phyloP scores from a whole-genome alignment of 2,888 invertebrate species.

The Chironomus riparius region DNA sequence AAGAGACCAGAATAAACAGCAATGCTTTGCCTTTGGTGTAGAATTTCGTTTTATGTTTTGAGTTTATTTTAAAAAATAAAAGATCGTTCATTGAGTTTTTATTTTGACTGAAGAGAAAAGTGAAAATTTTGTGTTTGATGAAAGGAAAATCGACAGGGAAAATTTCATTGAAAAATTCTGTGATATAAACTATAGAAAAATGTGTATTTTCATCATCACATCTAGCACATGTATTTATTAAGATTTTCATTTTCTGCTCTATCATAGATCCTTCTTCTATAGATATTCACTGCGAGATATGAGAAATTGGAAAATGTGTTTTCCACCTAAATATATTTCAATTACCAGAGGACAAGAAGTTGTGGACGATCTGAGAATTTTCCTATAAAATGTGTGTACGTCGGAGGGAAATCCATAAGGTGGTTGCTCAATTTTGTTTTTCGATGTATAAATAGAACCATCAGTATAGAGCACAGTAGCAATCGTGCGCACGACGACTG shows the following conservation, averaged over 20 bases:
- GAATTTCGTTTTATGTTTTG: not conserved
- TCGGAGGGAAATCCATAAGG: conserved; percentile 8
- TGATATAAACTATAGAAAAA: conserved; percentile 12
- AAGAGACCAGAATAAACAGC: not conserved
- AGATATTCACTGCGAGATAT: not conserved
- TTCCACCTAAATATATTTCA: conserved; percentile 27
- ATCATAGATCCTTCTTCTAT: not conserved
- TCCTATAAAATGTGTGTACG: conserved; percentile 1
- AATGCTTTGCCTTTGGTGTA: not conserved
- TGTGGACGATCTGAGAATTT: conserved; percentile 3
- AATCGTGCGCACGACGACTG: not conserved
- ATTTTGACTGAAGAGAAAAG: not conserved
- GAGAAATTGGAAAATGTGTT: conserved; percentile 16
- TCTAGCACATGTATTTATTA: too few species aligned
- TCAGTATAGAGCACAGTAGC: not conserved
- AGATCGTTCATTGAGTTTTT: too few species aligned
- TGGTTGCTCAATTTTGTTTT: not conserved
- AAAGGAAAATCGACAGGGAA: not conserved
- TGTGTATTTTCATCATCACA: not conserved
- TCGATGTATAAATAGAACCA: not conserved
- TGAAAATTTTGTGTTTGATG: not conserved
- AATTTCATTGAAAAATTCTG: not conserved
- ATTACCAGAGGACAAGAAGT: conserved; percentile 19
- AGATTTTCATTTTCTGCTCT: not conserved
- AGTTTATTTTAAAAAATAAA: too few species aligned